Conservation (phyloP, 2,888 invertebrate species). For the Parelbella ahira region DNA sequence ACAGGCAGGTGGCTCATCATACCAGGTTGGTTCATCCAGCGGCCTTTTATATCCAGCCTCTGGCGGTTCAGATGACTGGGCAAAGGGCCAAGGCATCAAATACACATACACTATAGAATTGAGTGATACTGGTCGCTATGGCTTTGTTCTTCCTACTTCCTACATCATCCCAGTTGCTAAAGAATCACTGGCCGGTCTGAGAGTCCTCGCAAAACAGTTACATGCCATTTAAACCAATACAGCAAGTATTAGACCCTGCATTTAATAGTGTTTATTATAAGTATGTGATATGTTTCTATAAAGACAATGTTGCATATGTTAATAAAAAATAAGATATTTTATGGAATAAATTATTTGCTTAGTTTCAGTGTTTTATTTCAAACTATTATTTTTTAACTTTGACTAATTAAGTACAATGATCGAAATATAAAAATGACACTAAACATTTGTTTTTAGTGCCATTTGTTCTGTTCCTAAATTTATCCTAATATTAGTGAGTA, state of each 20-base stretch:
- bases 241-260: conserved; percentile 27
- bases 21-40: conserved; percentile 89
- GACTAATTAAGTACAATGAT: too few species aligned
- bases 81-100: conserved; percentile 90
- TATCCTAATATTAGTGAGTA: too few species aligned
- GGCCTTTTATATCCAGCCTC: conserved; percentile 89
- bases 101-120: conserved; percentile 95
- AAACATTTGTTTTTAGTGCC: too few species aligned
- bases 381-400: too few species aligned
- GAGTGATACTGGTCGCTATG: conserved; percentile 90
- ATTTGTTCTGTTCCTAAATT: too few species aligned
- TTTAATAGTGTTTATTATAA: conserved; percentile 27
- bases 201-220: conserved; percentile 72
- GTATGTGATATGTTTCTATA: conserved; percentile 19
- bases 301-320: too few species aligned
- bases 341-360: conserved; percentile 12
- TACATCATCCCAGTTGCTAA: conserved; percentile 87
- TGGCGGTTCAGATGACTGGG: conserved; percentile 95
- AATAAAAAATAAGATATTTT: conserved; percentile 8
- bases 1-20: conserved; percentile 80
- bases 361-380: too few species aligned
- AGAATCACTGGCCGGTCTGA: conserved; percentile 87
- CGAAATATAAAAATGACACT: too few species aligned
- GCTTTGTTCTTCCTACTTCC: conserved; percentile 91
- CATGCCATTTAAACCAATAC: conserved; percentile 23